Percentiles rank a stretch among this genome's conserved stretches.
Evolutionary conservation across 1,140 invertebrate genomes (phyloP).

Genomic region (Araneus ventricosus): DNA sequence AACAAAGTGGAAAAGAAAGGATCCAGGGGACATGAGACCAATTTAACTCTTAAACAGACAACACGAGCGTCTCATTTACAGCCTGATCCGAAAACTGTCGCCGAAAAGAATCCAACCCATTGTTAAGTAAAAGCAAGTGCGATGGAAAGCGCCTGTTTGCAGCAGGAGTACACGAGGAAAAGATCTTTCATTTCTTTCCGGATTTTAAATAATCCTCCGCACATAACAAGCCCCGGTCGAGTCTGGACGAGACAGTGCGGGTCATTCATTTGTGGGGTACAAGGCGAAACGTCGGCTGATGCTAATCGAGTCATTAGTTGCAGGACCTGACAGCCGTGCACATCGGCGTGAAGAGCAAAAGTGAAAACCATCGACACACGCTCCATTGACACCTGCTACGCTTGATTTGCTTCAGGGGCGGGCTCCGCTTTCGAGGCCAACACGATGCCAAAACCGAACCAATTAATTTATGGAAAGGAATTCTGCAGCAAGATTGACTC

Average conservation of each 20-base stretch:
- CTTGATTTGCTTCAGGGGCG: background rate
- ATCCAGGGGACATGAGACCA: background rate
- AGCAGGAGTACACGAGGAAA: background rate
- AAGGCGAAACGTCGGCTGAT: slow-evolving; percentile 11
- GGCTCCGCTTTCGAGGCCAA: no score
- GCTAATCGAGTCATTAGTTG: slow-evolving; percentile 45
- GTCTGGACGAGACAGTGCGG: background rate
- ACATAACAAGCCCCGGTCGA: no score
- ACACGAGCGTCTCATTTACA: background rate
- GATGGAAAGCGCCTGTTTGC: background rate
- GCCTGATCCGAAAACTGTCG: background rate
- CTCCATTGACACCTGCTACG: background rate
- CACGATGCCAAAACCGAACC: no score
- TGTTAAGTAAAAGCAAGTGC: background rate
- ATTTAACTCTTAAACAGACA: background rate
- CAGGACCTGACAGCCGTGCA: background rate
- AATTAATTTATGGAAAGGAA: no score
- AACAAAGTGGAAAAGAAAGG: background rate
- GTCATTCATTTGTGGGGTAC: background rate
- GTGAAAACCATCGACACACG: background rate
- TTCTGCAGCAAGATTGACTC: no score
- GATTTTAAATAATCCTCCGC: background rate
- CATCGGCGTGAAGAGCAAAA: slow-evolving; percentile 12
- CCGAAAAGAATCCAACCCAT: background rate
- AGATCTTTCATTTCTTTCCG: background rate